Base-by-base conservation (phyloP, 2,113 vertebrate genomes). In the Apus apus region DNA sequence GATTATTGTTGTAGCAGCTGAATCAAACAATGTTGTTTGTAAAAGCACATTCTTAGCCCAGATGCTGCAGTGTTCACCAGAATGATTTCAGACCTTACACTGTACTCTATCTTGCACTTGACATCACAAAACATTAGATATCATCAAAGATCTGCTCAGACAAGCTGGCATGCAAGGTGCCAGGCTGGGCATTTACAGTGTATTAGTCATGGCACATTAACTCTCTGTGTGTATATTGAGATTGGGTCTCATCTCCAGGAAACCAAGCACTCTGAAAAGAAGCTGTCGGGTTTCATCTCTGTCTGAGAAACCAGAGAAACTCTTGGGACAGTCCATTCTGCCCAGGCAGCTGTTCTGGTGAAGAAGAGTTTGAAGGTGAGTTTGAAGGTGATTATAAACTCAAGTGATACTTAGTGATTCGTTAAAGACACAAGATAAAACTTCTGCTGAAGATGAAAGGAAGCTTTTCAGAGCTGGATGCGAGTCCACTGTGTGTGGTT, bases 211-310 rank as follows among this genome's bases (percentile, higher is more conserved):
- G 51, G 81, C 26, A 56, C 34, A 20, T 54, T 15, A 50, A 26
- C 36, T 46, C 40, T 66, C 78, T 27, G 2, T 13, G 56, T 36
- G 58, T 45, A n/a, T 32, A 29, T 9, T 40, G 40, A 43, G 1
- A 1, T 1, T 34, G 29, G 45, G 48, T 38, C 77, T 18, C 34
- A 58, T 15, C 46, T 67, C 18, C 1, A 0, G 5, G 40, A 86
- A 22, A 17, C 36, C 22, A 51, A 68, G 68, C 60, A 17, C 67
- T 75, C 25, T 16, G 51, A 51, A 60, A 32, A 40, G 19, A 43
- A 81, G 15, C 38, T 81, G 64, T 10, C 60, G 15, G 2, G 13
- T 66, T 74, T 57, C 45, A 76, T 50, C 19, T 74, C n/a, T 0
- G 0, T 3, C 5, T 0, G 3, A 68, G 25, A 50, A 72, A 46